phyloP scores from a whole-genome alignment of 2,113 vertebrate genomes.

The Pterocles gutturalis region DNA sequence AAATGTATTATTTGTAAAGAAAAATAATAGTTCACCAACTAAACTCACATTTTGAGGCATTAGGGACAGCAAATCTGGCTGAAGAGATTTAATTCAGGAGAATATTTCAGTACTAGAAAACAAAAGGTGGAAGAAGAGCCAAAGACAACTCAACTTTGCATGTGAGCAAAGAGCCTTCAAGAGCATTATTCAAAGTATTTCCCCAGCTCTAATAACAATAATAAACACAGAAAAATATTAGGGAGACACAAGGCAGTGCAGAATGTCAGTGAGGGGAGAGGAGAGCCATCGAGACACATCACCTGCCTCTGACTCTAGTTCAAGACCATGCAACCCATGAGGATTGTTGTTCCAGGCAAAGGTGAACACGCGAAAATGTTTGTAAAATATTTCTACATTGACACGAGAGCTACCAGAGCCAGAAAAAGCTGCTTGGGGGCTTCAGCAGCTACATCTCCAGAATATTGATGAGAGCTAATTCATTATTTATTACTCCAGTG shows the following conservation, averaged over 20 bases:
- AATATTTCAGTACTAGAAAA: neutral
- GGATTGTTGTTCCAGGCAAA: neutral
- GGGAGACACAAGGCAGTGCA: neutral
- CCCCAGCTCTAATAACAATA: neutral
- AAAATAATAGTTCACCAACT: neutral
- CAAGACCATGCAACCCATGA: neutral
- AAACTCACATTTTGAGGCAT: neutral
- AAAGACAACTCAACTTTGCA: neutral
- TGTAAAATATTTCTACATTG: neutral
- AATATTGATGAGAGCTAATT: neutral
- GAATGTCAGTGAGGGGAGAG: neutral
- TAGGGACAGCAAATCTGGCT: neutral
- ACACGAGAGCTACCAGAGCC: neutral
- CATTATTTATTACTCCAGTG: neutral
- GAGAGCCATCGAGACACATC: neutral
- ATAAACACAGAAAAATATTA: neutral
- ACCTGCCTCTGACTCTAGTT: neutral
- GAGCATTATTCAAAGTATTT: neutral
- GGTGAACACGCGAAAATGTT: neutral
- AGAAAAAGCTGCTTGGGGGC: neutral
- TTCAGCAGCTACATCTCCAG: neutral
- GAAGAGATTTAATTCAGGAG: neutral
- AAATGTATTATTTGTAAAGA: neutral
- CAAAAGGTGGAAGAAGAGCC: neutral
- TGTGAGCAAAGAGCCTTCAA: neutral